phyloP scores from a whole-genome alignment of 2,888 invertebrate genomes.

The Apamea epomidion region DNA sequence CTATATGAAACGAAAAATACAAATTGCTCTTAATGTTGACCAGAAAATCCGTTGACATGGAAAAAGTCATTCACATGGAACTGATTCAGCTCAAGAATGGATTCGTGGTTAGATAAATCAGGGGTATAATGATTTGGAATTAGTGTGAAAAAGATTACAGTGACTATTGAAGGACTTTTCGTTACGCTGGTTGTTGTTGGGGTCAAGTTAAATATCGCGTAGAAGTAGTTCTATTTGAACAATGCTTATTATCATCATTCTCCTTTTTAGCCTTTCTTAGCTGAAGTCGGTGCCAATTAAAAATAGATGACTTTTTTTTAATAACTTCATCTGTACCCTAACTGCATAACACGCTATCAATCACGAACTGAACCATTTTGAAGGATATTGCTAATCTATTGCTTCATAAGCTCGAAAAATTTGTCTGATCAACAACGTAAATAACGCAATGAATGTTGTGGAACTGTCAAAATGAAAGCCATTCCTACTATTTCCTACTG shows the following conservation, averaged over 20 bases:
- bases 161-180: slow-evolving; percentile 21
- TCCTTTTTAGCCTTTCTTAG: not conserved
- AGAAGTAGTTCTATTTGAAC: not conserved
- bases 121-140: slow-evolving; percentile 68
- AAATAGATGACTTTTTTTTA: not conserved
- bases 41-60: slow-evolving; percentile 81
- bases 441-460: too few relatives aligned
- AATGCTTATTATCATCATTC: not conserved
- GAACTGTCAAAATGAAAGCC: not conserved
- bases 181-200: slow-evolving; percentile 5
- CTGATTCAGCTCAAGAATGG: slow-evolving; percentile 79
- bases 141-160: slow-evolving; percentile 50
- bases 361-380: not conserved
- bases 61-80: slow-evolving; percentile 83
- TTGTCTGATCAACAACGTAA: too few relatives aligned
- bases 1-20: slow-evolving; percentile 71
- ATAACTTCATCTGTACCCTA: not conserved
- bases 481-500: not conserved
- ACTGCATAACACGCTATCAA: too few relatives aligned
- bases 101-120: slow-evolving; percentile 80
- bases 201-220: not conserved
- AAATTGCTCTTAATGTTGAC: slow-evolving; percentile 77
- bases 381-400: too few relatives aligned
- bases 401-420: too few relatives aligned
- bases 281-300: not conserved